Evolutionary conservation across 2,113 vertebrate species (phyloP).

Genomic region (Orthonyx spaldingii): DNA sequence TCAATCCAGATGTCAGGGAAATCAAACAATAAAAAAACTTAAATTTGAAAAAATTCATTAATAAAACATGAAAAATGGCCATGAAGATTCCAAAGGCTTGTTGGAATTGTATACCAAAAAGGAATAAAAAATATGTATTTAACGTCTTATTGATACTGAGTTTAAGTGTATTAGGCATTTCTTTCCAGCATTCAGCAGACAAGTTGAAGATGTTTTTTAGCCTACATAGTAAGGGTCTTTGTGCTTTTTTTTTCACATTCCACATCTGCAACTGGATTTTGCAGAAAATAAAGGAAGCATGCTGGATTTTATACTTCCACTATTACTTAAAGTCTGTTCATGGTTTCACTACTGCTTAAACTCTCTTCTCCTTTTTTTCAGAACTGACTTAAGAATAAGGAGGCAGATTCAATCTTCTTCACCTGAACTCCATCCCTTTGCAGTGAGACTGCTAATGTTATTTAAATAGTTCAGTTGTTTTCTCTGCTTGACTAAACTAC

Average conservation of each 20-base stretch:
- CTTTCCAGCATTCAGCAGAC: not conserved
- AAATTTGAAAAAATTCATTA: rapidly evolving
- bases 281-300: not conserved
- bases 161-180: not conserved
- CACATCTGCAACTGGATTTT: not conserved
- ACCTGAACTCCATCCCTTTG: not conserved
- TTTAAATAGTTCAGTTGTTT: not conserved
- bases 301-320: not conserved
- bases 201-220: not conserved
- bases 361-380: not conserved
- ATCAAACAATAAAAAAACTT: not conserved
- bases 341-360: not conserved
- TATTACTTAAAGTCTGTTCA: not conserved
- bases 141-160: not conserved
- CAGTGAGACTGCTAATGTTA: not conserved
- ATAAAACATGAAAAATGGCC: not conserved
- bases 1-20: not conserved
- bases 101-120: not conserved
- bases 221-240: not conserved
- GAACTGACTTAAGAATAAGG: not conserved
- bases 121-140: not conserved
- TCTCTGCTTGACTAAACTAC: not conserved
- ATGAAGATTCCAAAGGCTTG: not conserved
- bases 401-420: not conserved
- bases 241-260: not conserved